Percentiles rank a stretch among this genome's conserved stretches.
These are phyloP conservation scores for Anastatus disparis DNA, from an alignment of 1,140 invertebrate genomes.

Conservation along the genomic window DNA sequence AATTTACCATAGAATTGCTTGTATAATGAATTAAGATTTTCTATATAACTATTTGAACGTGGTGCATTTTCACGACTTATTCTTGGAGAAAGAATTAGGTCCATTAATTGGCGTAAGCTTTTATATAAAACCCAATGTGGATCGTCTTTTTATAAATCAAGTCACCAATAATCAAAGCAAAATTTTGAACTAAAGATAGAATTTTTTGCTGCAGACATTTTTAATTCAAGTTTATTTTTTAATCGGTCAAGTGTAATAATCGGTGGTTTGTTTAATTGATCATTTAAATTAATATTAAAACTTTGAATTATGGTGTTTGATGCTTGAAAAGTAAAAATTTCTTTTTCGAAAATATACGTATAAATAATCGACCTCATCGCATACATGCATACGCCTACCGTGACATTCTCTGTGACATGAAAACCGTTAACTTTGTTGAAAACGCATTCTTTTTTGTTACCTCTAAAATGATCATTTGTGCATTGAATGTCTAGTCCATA, in stretches of 20 bases:
- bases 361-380: not conserved
- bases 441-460: slow-evolving; percentile 17
- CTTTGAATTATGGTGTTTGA: not conserved
- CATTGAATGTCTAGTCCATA: not conserved
- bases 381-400: slow-evolving; percentile 3
- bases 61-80: too few relatives aligned
- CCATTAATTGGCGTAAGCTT: too few relatives aligned
- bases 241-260: not conserved
- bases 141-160: too few relatives aligned
- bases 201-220: not conserved
- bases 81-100: too few relatives aligned
- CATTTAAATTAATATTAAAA: not conserved
- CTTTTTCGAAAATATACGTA: not conserved
- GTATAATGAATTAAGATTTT: not conserved
- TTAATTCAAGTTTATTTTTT: slow-evolving; percentile 4
- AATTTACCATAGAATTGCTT: not conserved
- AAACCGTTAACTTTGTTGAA: slow-evolving; percentile 8
- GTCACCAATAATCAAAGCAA: too few relatives aligned
- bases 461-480: not conserved
- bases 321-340: not conserved
- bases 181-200: slow-evolving; percentile 1
- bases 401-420: not conserved
- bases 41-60: too few relatives aligned
- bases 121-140: too few relatives aligned
- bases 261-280: not conserved